A percentile compares a stretch with the other conserved stretches of the same genome.
Evolutionary conservation across 2,888 invertebrate genomes (phyloP).

Genomic region (Eupelmus urozonus): DNA sequence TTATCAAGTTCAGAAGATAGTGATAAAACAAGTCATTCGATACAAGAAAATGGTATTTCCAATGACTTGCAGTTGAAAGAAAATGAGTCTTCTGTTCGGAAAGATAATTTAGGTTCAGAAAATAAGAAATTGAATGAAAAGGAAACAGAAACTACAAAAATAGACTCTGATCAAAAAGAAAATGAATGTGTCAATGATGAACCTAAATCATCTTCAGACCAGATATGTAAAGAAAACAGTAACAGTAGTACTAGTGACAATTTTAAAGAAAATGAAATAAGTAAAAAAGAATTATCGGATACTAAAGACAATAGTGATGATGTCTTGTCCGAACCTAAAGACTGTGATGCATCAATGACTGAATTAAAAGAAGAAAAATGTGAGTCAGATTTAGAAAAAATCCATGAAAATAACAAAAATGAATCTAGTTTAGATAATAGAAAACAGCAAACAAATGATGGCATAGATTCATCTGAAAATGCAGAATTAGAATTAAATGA

Average conservation of each 20-base stretch:
- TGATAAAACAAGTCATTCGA: slow-evolving; percentile 23
- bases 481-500: slow-evolving; percentile 8
- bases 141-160: slow-evolving; percentile 6
- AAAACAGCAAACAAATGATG: background rate
- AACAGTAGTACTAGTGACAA: slow-evolving; percentile 4
- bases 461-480: background rate
- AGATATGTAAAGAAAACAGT: slow-evolving; percentile 27
- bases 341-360: slow-evolving; percentile 44
- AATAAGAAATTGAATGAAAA: slow-evolving; percentile 14
- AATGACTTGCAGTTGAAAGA: slow-evolving; percentile 21
- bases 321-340: slow-evolving; percentile 39
- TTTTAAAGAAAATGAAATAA: slow-evolving; percentile 10
- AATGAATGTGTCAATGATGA: background rate
- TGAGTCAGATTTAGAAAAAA: slow-evolving; percentile 30
- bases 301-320: background rate
- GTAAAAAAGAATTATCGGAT: slow-evolving; percentile 4
- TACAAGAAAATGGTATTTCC: slow-evolving; percentile 44
- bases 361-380: slow-evolving; percentile 25
- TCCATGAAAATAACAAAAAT: slow-evolving; percentile 17
- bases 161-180: slow-evolving; percentile 23
- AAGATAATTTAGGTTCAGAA: slow-evolving; percentile 22
- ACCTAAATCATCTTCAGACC: slow-evolving; percentile 6
- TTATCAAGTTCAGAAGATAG: background rate
- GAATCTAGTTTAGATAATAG: slow-evolving; percentile 8
- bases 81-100: slow-evolving; percentile 16